These are phyloP conservation scores for Lamprotornis superbus DNA, from an alignment of 2,113 vertebrate genomes.

Conservation along the genomic window DNA sequence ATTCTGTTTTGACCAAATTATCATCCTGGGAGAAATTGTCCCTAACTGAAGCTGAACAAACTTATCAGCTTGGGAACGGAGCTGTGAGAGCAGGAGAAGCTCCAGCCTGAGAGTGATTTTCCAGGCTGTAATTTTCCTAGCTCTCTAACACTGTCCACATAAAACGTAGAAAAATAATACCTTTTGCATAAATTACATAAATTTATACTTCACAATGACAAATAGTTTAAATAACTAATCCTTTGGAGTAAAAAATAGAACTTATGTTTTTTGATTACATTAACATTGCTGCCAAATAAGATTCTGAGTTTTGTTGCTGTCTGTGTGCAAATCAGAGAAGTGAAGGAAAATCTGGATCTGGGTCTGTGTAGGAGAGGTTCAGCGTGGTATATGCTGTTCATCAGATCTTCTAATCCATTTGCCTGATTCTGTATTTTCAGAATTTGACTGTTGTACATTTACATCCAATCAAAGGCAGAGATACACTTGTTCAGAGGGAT, in stretches of 20 bases:
- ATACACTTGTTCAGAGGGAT: background rate
- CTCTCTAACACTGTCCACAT: too few species aligned
- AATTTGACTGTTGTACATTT: background rate
- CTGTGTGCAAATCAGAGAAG: background rate
- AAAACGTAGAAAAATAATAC: background rate
- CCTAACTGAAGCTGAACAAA: too few species aligned
- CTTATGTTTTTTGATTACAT: rapidly evolving
- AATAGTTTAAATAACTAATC: background rate
- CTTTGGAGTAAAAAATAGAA: background rate
- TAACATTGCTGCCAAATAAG: background rate
- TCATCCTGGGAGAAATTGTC: too few species aligned
- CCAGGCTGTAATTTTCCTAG: too few species aligned
- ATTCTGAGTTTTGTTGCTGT: background rate
- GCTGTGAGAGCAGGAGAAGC: too few species aligned
- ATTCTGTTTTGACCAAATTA: too few species aligned
- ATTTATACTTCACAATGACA: background rate
- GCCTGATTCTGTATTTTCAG: background rate
- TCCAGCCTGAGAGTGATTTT: too few species aligned
- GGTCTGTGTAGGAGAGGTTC: background rate
- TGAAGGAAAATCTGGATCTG: background rate
- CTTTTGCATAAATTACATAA: background rate
- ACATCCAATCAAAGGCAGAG: background rate
- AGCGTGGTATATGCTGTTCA: background rate
- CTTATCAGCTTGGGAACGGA: too few species aligned
- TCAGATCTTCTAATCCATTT: background rate